Evolutionary conservation across 2,888 invertebrate genomes (phyloP).

Genomic region (Thymelicus acteon): DNA sequence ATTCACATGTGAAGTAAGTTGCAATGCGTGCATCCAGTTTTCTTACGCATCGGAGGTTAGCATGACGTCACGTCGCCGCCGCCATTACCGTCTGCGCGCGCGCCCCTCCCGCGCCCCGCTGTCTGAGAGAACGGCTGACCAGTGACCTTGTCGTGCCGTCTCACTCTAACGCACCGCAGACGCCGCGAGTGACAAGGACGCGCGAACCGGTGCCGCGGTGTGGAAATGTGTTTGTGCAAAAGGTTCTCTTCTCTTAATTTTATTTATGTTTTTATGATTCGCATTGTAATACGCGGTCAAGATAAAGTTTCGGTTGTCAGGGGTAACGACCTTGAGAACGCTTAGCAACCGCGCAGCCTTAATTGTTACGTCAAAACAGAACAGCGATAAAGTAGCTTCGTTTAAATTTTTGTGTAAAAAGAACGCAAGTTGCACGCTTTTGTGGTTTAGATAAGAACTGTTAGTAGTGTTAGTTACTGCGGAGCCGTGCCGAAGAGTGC

Average conservation of each 20-base stretch:
- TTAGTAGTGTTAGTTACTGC: background rate
- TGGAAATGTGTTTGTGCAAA: slow-evolving; percentile 75
- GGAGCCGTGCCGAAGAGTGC: no score
- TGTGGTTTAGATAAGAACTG: background rate
- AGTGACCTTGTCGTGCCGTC: slow-evolving; percentile 79
- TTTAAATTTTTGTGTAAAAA: slow-evolving; percentile 18
- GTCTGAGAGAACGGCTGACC: slow-evolving; percentile 81
- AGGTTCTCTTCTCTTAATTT: slow-evolving; percentile 76
- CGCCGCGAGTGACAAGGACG: slow-evolving; percentile 55
- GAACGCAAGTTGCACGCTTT: slow-evolving; percentile 20
- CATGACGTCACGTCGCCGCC: slow-evolving; percentile 70
- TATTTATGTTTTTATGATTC: slow-evolving; percentile 77
- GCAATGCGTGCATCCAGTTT: slow-evolving; percentile 69
- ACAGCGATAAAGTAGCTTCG: slow-evolving; percentile 37
- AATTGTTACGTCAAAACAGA: slow-evolving; percentile 50
- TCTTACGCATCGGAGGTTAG: slow-evolving; percentile 70
- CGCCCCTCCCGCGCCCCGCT: slow-evolving; percentile 67
- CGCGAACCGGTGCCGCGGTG: slow-evolving; percentile 51
- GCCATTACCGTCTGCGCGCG: slow-evolving; percentile 77
- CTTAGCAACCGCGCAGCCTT: slow-evolving; percentile 57
- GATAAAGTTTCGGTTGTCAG: slow-evolving; percentile 63
- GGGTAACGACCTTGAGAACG: slow-evolving; percentile 75
- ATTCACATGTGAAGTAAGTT: slow-evolving; percentile 61
- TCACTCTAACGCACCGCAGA: slow-evolving; percentile 58
- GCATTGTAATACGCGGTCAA: slow-evolving; percentile 68